Conservation (phyloP, 2,113 vertebrate species). For the Smithornis capensis region DNA sequence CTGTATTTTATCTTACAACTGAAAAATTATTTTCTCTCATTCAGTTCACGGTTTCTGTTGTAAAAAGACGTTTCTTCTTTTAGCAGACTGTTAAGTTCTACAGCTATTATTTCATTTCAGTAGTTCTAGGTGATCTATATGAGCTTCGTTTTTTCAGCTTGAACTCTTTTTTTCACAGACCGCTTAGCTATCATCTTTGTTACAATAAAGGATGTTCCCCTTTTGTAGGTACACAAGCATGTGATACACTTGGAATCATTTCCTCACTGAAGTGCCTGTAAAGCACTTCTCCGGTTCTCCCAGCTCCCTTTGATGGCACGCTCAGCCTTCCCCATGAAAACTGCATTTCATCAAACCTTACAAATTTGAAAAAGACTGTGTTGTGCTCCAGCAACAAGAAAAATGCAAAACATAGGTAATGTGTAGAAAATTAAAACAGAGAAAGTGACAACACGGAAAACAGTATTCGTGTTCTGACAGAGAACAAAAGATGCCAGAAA, state of each 20-base stretch:
- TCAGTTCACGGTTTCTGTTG: neutral
- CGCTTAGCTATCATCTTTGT: neutral
- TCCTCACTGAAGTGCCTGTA: neutral
- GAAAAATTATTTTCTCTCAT: neutral
- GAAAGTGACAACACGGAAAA: neutral
- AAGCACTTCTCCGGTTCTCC: neutral
- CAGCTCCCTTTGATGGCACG: neutral
- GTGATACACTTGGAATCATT: neutral
- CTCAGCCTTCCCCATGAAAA: neutral
- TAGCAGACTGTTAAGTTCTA: neutral
- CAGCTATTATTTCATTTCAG: neutral
- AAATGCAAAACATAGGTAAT: neutral
- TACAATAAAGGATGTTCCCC: neutral
- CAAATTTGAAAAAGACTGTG: neutral
- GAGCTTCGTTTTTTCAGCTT: neutral
- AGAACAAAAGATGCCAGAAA: neutral
- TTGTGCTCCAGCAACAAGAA: neutral
- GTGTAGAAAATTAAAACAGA: neutral
- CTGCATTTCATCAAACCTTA: neutral
- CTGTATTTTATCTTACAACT: neutral
- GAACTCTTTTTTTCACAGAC: neutral
- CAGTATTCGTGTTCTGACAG: accelerated
- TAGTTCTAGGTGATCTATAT: neutral
- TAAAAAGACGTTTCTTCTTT: neutral
- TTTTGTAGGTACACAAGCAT: neutral